phyloP scores from a whole-genome alignment of 2,797 vertebrate genomes.

The Gadopsis bispinosus region DNA sequence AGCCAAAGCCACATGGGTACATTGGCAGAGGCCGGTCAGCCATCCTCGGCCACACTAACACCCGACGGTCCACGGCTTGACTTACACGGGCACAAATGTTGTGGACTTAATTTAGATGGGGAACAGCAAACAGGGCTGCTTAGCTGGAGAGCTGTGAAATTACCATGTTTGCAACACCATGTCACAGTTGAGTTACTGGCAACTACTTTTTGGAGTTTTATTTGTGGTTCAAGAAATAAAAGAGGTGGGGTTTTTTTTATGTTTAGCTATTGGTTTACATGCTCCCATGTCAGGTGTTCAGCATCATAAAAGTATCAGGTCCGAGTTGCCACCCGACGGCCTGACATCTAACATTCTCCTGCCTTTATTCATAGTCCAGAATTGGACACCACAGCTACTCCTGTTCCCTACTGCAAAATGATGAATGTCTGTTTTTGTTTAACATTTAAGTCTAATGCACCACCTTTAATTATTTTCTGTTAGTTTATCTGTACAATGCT shows the following conservation, averaged over 20 bases:
- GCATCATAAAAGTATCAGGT: background rate
- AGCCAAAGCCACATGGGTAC: constrained; percentile 82
- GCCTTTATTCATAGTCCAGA: background rate
- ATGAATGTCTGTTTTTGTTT: background rate
- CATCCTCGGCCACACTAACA: constrained; percentile 56
- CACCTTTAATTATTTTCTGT: background rate
- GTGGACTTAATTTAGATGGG: background rate
- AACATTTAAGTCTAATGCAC: background rate
- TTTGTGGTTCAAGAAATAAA: background rate
- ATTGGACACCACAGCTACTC: background rate
- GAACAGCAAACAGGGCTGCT: constrained; percentile 6
- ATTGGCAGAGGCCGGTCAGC: constrained; percentile 68
- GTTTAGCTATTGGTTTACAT: constrained; percentile 1
- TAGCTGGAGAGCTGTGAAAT: background rate
- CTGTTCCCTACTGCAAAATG: background rate
- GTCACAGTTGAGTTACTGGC: background rate
- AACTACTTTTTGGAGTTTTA: background rate
- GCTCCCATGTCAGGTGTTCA: background rate
- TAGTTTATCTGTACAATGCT: background rate
- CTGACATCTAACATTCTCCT: background rate
- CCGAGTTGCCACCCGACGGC: background rate
- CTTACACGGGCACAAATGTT: constrained; percentile 57
- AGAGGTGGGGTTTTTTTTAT: background rate
- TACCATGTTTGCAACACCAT: background rate
- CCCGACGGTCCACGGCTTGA: constrained; percentile 51